Conservation (phyloP, 2,113 vertebrate species). For the Carassius gibelio region DNA sequence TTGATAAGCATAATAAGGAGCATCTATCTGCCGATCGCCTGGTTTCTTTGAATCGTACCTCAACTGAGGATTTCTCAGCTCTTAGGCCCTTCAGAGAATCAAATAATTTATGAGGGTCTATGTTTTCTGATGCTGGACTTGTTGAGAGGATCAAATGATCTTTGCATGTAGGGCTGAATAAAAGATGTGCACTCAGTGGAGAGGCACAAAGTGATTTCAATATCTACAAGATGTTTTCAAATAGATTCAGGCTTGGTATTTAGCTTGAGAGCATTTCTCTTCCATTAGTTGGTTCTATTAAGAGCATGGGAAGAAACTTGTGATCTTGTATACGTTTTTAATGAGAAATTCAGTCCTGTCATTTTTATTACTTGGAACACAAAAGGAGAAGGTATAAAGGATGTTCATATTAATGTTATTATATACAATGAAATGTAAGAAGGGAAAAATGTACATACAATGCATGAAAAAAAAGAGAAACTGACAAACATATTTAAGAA, state of each 20-base stretch:
- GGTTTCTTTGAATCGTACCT: constrained; percentile 37
- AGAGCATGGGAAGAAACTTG: not conserved
- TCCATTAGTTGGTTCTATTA: constrained; percentile 1
- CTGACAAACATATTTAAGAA: too few species aligned
- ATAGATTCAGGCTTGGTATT: constrained; percentile 36
- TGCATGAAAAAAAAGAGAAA: too few species aligned
- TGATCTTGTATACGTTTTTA: not conserved
- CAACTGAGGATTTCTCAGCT: constrained; percentile 39
- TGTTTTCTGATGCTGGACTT: constrained; percentile 33
- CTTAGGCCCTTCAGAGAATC: constrained; percentile 40
- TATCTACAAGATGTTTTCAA: constrained; percentile 42
- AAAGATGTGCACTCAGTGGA: constrained; percentile 13
- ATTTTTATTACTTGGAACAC: not conserved
- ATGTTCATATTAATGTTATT: not conserved
- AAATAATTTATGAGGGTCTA: constrained; percentile 47
- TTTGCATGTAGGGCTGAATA: not conserved
- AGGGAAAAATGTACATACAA: too few species aligned
- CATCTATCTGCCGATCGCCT: constrained; percentile 12
- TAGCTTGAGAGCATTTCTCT: constrained; percentile 48
- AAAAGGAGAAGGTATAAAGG: not conserved
- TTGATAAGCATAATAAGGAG: constrained; percentile 56
- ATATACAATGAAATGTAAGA: not conserved
- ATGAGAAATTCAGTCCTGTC: not conserved
- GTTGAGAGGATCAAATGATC: constrained; percentile 52
- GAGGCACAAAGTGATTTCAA: constrained; percentile 48